Conservation (phyloP, 2,888 invertebrate species). For the Aporophyla lueneburgensis region DNA sequence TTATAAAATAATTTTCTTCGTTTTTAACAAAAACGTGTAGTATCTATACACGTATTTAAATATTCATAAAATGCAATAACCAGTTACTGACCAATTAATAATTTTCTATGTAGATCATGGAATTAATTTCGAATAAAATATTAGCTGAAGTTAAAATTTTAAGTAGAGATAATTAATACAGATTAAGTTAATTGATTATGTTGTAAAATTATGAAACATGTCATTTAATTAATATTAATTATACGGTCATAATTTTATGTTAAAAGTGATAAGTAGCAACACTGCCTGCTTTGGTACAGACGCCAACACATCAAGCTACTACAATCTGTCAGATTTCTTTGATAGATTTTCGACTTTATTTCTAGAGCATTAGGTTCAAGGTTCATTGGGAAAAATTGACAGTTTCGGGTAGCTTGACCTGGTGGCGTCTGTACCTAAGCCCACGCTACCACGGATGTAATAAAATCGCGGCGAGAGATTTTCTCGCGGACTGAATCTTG, state of each 20-base stretch:
- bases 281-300: not conserved
- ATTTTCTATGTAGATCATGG: slow-evolving; percentile 8
- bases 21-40: slow-evolving; percentile 52
- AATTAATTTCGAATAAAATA: slow-evolving; percentile 29
- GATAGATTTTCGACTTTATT: too few relatives aligned
- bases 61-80: slow-evolving; percentile 31
- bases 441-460: too few relatives aligned
- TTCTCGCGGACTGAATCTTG: too few relatives aligned
- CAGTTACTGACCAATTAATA: slow-evolving; percentile 14
- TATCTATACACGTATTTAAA: slow-evolving; percentile 5
- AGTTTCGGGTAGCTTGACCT: too few relatives aligned
- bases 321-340: too few relatives aligned
- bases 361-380: too few relatives aligned
- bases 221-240: slow-evolving; percentile 16
- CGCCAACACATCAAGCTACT: too few relatives aligned
- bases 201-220: slow-evolving; percentile 21
- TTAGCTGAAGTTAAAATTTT: slow-evolving; percentile 12
- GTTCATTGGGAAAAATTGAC: too few relatives aligned
- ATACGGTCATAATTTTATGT: slow-evolving; percentile 3
- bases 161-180: slow-evolving; percentile 19
- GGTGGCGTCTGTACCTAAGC: too few relatives aligned
- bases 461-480: too few relatives aligned
- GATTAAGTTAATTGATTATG: slow-evolving; percentile 38
- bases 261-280: not conserved
- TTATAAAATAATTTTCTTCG: slow-evolving; percentile 59